Evolutionary conservation across 2,888 invertebrate species (phyloP).

Genomic region (Stictocephala bisonia): DNA sequence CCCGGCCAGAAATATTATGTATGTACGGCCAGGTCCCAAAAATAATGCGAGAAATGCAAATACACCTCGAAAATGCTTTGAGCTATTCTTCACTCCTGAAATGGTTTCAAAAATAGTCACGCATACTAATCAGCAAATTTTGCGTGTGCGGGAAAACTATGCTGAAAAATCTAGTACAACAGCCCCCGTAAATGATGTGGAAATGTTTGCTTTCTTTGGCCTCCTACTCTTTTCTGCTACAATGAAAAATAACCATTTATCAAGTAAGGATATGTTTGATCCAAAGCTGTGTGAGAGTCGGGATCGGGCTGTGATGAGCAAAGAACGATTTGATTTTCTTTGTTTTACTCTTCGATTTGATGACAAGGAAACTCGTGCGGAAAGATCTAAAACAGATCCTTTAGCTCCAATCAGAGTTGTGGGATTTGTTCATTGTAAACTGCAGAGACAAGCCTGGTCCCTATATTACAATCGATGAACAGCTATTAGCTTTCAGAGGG

Average conservation of each 20-base stretch:
- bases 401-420: conserved; percentile 41
- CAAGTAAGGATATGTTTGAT: conserved; percentile 20
- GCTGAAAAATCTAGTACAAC: conserved; percentile 6
- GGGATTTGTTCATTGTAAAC: conserved; percentile 16
- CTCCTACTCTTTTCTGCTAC: conserved; percentile 9
- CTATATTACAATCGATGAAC: conserved; percentile 56
- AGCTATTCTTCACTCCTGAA: conserved; percentile 23
- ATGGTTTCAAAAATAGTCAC: conserved; percentile 11
- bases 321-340: conserved; percentile 34
- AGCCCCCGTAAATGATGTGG: conserved; percentile 3
- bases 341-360: conserved; percentile 46
- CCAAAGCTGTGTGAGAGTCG: conserved; percentile 14
- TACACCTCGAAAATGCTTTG: conserved; percentile 12
- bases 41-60: conserved; percentile 21
- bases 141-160: conserved; percentile 9
- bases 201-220: conserved; percentile 20
- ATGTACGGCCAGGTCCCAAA: conserved; percentile 5
- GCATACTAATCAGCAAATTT: conserved; percentile 23
- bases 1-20: conserved; percentile 5
- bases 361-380: conserved; percentile 35
- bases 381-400: conserved; percentile 15
- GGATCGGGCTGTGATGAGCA: conserved; percentile 23
- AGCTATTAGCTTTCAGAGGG: conserved; percentile 55
- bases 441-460: conserved; percentile 47
- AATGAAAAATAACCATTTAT: conserved; percentile 29